Conservation (phyloP, 2,797 vertebrate species). For the Aldrovandia affinis region DNA sequence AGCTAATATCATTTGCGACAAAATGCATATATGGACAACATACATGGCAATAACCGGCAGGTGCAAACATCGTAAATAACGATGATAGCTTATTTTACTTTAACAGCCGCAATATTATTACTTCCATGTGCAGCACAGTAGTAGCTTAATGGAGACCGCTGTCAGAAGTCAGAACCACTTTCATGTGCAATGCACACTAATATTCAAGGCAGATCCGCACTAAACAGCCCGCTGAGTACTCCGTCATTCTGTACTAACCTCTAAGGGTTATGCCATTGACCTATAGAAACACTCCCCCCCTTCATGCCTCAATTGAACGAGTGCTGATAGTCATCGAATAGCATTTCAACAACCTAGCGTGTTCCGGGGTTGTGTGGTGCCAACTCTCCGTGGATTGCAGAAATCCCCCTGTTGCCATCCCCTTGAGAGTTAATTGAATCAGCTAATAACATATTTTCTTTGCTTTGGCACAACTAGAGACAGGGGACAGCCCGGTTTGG, state of each 20-base stretch:
- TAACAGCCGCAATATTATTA: background rate
- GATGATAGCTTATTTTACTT: background rate
- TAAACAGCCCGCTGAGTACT: background rate
- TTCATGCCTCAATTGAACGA: background rate
- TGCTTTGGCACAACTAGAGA: conserved; percentile 31
- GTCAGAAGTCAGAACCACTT: conserved; percentile 4
- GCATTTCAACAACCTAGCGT: background rate
- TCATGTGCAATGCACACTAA: conserved; percentile 2
- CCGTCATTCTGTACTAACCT: conserved; percentile 7
- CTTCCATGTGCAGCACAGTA: background rate
- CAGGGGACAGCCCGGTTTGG: conserved; percentile 40
- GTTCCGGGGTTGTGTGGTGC: background rate
- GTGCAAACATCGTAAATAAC: conserved; percentile 13
- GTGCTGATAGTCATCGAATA: background rate
- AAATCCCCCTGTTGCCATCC: conserved; percentile 17
- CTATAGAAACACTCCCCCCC: conserved; percentile 1
- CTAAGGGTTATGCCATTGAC: conserved; percentile 11
- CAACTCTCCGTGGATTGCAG: background rate
- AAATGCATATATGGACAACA: background rate
- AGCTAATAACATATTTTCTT: conserved; percentile 33
- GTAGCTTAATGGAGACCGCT: conserved; percentile 9
- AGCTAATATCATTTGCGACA: conserved; percentile 20
- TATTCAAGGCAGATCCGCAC: conserved; percentile 20
- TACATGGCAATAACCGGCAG: background rate
- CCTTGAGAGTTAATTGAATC: conserved; percentile 7